Evolutionary conservation across 1,140 invertebrate genomes (phyloP).

Genomic region (Periplaneta americana): DNA sequence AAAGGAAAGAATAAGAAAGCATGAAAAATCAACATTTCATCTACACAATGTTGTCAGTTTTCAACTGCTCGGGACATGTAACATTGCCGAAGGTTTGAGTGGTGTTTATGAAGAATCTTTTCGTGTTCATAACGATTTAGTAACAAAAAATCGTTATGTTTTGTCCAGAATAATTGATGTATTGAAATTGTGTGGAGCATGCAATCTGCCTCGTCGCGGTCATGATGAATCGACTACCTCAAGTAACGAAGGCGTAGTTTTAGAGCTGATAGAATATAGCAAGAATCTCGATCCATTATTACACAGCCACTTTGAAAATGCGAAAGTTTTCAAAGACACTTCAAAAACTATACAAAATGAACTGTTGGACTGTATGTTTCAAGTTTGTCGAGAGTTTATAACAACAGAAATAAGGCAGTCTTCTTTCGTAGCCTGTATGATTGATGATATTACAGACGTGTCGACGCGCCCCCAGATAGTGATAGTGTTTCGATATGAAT

Average conservation of each 20-base stretch:
- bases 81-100: background rate
- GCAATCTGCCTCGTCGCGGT: background rate
- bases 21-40: background rate
- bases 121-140: background rate
- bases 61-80: background rate
- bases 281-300: background rate
- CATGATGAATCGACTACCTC: background rate
- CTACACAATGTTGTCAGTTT: background rate
- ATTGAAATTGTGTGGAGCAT: background rate
- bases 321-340: background rate
- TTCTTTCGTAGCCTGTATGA: no score
- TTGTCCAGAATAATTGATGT: background rate
- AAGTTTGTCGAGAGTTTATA: background rate
- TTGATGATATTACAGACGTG: no score
- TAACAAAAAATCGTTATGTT: background rate
- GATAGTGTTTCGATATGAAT: no score
- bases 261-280: background rate
- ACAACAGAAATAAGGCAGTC: background rate
- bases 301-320: background rate
- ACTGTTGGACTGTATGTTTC: background rate
- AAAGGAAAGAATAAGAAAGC: no score
- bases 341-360: background rate
- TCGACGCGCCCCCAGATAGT: no score
- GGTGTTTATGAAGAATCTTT: background rate
- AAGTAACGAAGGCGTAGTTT: background rate